A percentile compares a stretch with the other conserved stretches of the same genome.
Evolutionary conservation across 1,140 invertebrate species (phyloP).

Genomic region (Propsilocerus akamusi): DNA sequence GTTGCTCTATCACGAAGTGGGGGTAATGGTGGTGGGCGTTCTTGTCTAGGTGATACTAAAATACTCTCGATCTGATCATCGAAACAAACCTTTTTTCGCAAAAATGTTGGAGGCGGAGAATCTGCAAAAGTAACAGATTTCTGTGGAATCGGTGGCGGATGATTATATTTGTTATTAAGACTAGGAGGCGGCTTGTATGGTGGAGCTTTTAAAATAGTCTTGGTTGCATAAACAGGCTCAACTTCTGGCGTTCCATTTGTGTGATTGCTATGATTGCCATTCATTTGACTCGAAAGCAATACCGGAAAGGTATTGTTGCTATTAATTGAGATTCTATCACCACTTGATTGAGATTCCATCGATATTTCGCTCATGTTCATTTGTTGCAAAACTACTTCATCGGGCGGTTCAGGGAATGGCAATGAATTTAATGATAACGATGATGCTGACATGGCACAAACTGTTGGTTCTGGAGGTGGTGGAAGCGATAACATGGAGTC

Average conservation of each 20-base stretch:
- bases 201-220: slow-evolving; percentile 17
- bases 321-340: slow-evolving; percentile 35
- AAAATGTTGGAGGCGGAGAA: slow-evolving; percentile 15
- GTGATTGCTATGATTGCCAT: neutral
- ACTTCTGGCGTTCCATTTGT: slow-evolving; percentile 12
- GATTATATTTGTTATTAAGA: neutral
- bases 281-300: slow-evolving; percentile 16
- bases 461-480: slow-evolving; percentile 29
- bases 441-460: slow-evolving; percentile 40
- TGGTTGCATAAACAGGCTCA: slow-evolving; percentile 19
- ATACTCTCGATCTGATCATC: slow-evolving; percentile 15
- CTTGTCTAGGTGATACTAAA: slow-evolving; percentile 13
- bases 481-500: slow-evolving; percentile 33
- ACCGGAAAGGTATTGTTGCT: slow-evolving; percentile 39
- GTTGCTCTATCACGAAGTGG: slow-evolving; percentile 11
- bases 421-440: slow-evolving; percentile 55
- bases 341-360: slow-evolving; percentile 5
- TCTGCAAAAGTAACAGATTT: slow-evolving; percentile 24
- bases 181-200: slow-evolving; percentile 20
- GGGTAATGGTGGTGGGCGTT: slow-evolving; percentile 37
- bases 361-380: neutral
- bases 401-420: slow-evolving; percentile 55
- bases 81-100: slow-evolving; percentile 23
- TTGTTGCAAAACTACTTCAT: slow-evolving; percentile 30
- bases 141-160: slow-evolving; percentile 10